Percentiles rank a stretch among this genome's conserved stretches.
Conservation (phyloP, 2,113 vertebrate species). For the Chloroceryle aenea region DNA sequence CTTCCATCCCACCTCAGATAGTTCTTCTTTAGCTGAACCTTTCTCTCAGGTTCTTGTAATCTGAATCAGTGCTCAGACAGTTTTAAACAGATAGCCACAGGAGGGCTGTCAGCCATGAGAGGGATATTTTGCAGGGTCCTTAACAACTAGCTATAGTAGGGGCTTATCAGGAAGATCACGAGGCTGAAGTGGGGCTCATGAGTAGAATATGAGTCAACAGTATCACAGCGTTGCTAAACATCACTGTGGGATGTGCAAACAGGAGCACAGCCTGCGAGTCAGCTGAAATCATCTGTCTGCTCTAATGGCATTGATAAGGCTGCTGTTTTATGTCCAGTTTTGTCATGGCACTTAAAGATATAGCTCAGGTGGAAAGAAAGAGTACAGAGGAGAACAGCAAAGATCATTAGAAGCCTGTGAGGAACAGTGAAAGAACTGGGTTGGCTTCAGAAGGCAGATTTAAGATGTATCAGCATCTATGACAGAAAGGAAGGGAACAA, state of each 20-base stretch:
- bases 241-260: neutral
- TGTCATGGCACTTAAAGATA: neutral
- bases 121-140: neutral
- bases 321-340: neutral
- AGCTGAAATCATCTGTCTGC: slow-evolving; percentile 4
- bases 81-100: neutral
- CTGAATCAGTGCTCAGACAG: neutral
- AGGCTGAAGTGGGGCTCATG: neutral
- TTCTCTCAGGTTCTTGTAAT: neutral
- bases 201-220: neutral
- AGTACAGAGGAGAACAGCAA: neutral
- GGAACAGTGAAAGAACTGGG: accelerated
- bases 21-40: neutral
- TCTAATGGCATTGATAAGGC: slow-evolving; percentile 28
- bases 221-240: neutral
- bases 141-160: accelerated
- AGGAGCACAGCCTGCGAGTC: neutral
- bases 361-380: neutral
- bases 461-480: neutral
- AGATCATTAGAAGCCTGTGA: neutral
- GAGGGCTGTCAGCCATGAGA: neutral
- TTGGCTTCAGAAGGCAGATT: neutral
- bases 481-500: neutral
- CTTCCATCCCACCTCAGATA: accelerated
- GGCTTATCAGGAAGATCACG: neutral